phyloP scores from a whole-genome alignment of 2,797 vertebrate species.

The Coilia nasus region DNA sequence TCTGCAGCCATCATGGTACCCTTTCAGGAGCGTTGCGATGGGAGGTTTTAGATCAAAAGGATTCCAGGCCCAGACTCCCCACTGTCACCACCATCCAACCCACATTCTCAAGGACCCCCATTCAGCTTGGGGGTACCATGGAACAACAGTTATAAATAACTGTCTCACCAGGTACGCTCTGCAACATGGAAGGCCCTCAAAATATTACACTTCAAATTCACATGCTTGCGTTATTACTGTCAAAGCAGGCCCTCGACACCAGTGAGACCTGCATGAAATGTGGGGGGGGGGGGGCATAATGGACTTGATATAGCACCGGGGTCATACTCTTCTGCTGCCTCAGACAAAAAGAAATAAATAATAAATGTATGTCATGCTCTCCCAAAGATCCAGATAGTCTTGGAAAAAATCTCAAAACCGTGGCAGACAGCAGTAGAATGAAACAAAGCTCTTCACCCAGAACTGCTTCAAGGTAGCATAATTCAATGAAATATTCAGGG shows the following conservation, averaged over 20 bases:
- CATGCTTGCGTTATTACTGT: constrained; percentile 2
- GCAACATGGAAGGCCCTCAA: constrained; percentile 39
- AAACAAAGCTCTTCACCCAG: constrained; percentile 20
- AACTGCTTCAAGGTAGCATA: constrained; percentile 38
- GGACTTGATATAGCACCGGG: neutral
- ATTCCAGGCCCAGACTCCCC: constrained; percentile 68
- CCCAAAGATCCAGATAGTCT: neutral
- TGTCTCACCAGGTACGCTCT: constrained; percentile 67
- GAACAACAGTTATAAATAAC: constrained; percentile 67
- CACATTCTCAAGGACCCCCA: constrained; percentile 67
- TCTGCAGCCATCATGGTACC: constrained; percentile 16
- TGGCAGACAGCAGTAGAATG: constrained; percentile 1
- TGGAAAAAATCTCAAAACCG: neutral
- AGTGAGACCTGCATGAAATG: neutral
- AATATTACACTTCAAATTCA: constrained; percentile 18
- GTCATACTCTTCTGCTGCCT: constrained; percentile 3
- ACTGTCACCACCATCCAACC: constrained; percentile 66
- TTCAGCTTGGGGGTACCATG: constrained; percentile 60
- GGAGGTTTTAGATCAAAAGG: constrained; percentile 67
- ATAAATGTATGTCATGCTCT: neutral
- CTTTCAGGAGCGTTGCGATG: constrained; percentile 45
- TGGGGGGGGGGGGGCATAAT: neutral
- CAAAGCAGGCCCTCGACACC: neutral
- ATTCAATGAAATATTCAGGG: constrained; percentile 50
- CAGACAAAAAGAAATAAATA: neutral